A percentile compares a stretch with the other conserved stretches of the same genome.
These are phyloP conservation scores for Nycticorax nycticorax DNA, from an alignment of 2,113 vertebrate genomes.

Conservation along the genomic window DNA sequence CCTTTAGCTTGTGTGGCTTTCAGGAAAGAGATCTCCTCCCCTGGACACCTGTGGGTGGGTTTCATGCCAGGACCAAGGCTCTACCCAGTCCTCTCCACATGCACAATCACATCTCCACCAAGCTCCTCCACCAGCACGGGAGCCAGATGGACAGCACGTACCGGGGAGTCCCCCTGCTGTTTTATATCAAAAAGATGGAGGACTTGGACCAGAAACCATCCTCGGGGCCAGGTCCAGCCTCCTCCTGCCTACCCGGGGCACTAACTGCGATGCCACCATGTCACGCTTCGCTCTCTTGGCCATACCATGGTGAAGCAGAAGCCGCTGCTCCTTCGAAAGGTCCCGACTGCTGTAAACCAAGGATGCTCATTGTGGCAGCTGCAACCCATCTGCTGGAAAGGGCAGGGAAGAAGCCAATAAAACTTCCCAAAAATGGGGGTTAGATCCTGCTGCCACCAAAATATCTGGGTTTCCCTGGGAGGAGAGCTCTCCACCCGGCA, in stretches of 20 bases:
- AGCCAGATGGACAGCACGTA: neutral
- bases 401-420: neutral
- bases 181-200: neutral
- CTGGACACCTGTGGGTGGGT: neutral
- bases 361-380: neutral
- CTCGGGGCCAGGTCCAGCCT: neutral
- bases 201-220: neutral
- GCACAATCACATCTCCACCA: neutral
- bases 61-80: neutral
- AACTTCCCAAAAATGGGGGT: neutral
- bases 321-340: neutral
- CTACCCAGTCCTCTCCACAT: neutral
- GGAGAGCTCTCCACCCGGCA: neutral
- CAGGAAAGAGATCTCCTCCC: neutral
- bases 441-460: neutral
- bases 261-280: accelerated
- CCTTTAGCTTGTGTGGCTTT: accelerated
- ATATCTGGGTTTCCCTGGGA: neutral
- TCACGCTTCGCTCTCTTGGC: neutral
- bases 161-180: accelerated
- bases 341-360: neutral
- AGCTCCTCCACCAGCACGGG: neutral
- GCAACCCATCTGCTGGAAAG: neutral
- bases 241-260: neutral
- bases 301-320: neutral